These are phyloP conservation scores for Phymastichus coffea DNA, from an alignment of 1,140 invertebrate species.

Conservation along the genomic window DNA sequence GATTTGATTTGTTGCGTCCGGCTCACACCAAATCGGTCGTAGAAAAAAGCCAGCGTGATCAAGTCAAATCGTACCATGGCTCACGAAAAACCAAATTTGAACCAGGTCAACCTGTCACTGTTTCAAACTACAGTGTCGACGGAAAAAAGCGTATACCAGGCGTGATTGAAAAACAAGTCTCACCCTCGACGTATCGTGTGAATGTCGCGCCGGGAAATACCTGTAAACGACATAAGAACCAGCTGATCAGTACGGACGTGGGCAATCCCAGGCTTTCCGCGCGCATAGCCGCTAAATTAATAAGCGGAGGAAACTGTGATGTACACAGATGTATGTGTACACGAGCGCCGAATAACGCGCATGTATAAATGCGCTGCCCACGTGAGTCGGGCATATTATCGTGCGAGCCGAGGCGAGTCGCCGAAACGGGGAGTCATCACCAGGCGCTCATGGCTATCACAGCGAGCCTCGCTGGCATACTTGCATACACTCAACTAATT, in stretches of 20 bases:
- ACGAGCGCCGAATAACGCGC: too few relatives aligned
- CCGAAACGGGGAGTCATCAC: too few relatives aligned
- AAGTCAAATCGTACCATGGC: not conserved
- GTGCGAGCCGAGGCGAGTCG: too few relatives aligned
- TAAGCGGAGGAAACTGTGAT: not conserved
- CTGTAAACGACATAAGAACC: not conserved
- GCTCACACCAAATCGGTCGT: not conserved
- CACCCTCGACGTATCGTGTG: not conserved
- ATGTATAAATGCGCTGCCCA: too few relatives aligned
- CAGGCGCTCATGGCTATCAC: too few relatives aligned
- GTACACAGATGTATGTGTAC: too few relatives aligned
- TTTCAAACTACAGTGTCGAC: not conserved
- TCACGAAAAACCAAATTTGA: not conserved
- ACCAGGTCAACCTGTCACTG: not conserved
- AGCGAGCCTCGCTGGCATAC: too few relatives aligned
- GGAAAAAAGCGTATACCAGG: not conserved
- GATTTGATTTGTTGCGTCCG: slow-evolving; percentile 17
- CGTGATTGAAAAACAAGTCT: not conserved
- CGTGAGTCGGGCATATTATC: too few relatives aligned
- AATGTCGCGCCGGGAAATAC: not conserved
- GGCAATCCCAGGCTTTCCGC: not conserved
- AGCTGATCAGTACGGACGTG: not conserved
- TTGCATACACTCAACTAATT: too few relatives aligned
- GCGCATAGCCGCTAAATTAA: not conserved
- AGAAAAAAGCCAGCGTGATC: not conserved